Percentiles rank a stretch among this genome's conserved stretches.
These are phyloP conservation scores for Rhynchotus rufescens DNA, from an alignment of 2,797 vertebrate genomes.

Conservation along the genomic window DNA sequence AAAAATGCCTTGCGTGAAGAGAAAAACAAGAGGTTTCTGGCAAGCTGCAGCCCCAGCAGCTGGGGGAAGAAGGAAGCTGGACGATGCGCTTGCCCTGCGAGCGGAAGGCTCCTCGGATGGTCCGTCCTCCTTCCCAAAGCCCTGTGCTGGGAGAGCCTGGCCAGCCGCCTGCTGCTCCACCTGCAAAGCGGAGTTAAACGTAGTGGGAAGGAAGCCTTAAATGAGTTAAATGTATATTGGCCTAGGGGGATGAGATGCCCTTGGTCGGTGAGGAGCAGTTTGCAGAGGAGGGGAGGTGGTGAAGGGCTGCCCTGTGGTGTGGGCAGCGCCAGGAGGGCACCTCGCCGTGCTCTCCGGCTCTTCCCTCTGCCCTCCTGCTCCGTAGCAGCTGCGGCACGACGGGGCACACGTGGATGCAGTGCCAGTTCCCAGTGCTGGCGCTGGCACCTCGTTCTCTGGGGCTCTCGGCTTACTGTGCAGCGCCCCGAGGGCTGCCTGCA, in stretches of 20 bases:
- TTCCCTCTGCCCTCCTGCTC: slow-evolving; percentile 2
- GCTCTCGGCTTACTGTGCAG: not conserved
- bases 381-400: not conserved
- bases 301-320: not conserved
- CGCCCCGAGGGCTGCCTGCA: not conserved
- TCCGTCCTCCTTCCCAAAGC: not conserved
- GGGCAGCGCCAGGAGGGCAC: not conserved
- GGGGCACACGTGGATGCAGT: not conserved
- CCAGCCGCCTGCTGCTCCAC: not conserved
- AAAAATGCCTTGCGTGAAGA: not conserved
- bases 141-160: not conserved
- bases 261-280: not conserved
- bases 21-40: slow-evolving; percentile 47
- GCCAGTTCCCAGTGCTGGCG: not conserved
- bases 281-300: not conserved
- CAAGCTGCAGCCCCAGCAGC: not conserved
- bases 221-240: not conserved
- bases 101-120: not conserved
- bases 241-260: not conserved
- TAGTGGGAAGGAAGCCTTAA: not conserved
- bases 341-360: not conserved
- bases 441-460: not conserved
- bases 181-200: not conserved
- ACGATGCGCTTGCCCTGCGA: not conserved
- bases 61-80: not conserved